These are phyloP conservation scores for Pollenia griseotomentosa DNA, from an alignment of 2,888 invertebrate genomes.

Conservation along the genomic window DNA sequence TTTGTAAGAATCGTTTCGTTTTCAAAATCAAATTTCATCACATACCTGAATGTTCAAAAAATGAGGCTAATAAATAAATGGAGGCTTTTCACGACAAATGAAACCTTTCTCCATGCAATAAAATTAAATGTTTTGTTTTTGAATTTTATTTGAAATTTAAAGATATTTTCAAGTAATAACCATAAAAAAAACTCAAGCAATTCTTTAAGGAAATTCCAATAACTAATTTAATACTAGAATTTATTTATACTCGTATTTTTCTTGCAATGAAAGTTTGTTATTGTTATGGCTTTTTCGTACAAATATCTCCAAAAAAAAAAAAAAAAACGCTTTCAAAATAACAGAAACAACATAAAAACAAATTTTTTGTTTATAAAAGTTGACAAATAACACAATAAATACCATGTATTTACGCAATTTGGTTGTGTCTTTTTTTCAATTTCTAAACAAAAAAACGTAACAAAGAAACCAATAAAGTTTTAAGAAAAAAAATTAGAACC, in stretches of 20 bases:
- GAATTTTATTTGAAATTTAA: not conserved
- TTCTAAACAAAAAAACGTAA: not conserved
- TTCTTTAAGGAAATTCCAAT: not conserved
- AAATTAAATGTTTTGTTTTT: too few relatives aligned
- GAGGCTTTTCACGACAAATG: too few relatives aligned
- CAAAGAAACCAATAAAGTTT: conserved; percentile 36
- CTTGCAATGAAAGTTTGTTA: not conserved
- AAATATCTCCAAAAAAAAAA: not conserved
- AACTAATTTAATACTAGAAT: conserved; percentile 5
- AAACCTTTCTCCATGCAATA: too few relatives aligned
- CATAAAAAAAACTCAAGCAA: not conserved
- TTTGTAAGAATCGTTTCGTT: too few relatives aligned
- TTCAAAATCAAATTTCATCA: too few relatives aligned
- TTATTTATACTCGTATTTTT: not conserved
- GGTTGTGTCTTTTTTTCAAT: conserved; percentile 3
- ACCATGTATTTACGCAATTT: conserved; percentile 8
- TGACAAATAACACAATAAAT: conserved; percentile 52
- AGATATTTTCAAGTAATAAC: not conserved
- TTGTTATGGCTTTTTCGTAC: conserved; percentile 12
- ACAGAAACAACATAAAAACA: not conserved
- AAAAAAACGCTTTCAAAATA: not conserved
- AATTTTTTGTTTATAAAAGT: conserved; percentile 11
- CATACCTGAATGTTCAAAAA: too few relatives aligned
- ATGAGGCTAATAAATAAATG: too few relatives aligned
- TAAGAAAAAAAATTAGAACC: not conserved